phyloP scores from a whole-genome alignment of 2,113 vertebrate genomes.

The Xenus cinereus region DNA sequence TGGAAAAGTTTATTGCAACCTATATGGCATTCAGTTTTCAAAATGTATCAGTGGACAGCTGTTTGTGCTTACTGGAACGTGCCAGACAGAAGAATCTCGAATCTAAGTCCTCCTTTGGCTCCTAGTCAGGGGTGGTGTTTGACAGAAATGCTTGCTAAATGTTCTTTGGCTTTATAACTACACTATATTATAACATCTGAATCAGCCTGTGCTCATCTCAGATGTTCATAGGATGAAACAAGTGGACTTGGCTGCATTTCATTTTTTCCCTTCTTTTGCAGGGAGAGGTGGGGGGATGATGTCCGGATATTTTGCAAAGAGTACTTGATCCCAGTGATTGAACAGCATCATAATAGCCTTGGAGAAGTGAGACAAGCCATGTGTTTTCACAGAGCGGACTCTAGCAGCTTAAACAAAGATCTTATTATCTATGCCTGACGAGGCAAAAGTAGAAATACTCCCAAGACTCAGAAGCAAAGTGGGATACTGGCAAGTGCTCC shows the following conservation, averaged over 20 bases:
- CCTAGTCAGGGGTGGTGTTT: background rate
- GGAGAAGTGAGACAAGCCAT: background rate
- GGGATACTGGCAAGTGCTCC: background rate
- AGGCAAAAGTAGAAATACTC: slow-evolving; percentile 1
- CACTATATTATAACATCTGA: background rate
- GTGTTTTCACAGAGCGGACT: slow-evolving; percentile 2
- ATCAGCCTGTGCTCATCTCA: background rate
- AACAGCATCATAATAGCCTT: background rate
- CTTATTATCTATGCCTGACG: background rate
- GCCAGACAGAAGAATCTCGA: slow-evolving; percentile 10
- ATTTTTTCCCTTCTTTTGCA: background rate
- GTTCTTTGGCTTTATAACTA: background rate
- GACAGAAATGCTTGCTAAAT: background rate
- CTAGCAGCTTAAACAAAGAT: background rate
- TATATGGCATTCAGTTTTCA: background rate
- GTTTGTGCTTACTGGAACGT: slow-evolving; percentile 11
- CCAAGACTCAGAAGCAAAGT: background rate
- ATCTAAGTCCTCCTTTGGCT: slow-evolving; percentile 26
- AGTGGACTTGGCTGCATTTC: background rate
- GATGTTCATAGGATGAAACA: background rate
- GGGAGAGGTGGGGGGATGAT: accelerated
- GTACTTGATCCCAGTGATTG: background rate
- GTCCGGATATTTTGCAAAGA: background rate
- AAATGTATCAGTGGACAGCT: slow-evolving; percentile 13
- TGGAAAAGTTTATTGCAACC: background rate